Base-by-base conservation (phyloP, 2,797 vertebrate genomes). In the Mycteria americana region DNA sequence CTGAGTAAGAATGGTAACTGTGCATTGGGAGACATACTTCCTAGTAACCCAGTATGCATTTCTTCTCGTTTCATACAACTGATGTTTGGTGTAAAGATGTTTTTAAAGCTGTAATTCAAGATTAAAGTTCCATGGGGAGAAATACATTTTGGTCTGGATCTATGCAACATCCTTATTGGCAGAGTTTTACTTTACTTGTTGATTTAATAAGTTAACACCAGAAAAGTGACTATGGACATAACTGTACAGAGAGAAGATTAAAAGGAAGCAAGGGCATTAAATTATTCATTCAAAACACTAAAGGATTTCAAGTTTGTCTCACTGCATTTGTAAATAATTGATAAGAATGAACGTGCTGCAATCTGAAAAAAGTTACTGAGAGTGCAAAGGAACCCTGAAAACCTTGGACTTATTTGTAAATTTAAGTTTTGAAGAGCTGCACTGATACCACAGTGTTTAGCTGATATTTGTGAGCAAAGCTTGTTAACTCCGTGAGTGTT, bases 211-310 rank as follows among this genome's bases (percentile, higher is more conserved):
- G 35, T 70, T 79, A 96, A 82, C 63, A 82, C 13, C 22, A 35
- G 51, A 48, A 59, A 73, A 85, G 39, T 14, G 9, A 76, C 51
- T 72, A 5, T 2, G 14, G 67, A 76, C 25, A 19, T 24, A 86
- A 73, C 39, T 11, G 27, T 30, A 65, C 18, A 12, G 37, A 72
- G 3, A 77, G 27, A 63, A 81, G 59, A 94, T 72, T 56, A 89
- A 96, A 88, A 89, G 56, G 31, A 80, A 95, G 88, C 41, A 88
- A 77, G 48, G 5, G 22, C 60, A 80, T 80, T 94, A n/a, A 85
- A 87, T 92, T 89, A 95, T 93, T 95, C 39, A 94, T 94, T 73
- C 43, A 65, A 79, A 69, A 91, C 56, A 54, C n/a, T 16, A 37
- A 62, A 60, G 33, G 43, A 91, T 50, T 92, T 67, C 74, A 76